Evolutionary conservation across 2,113 vertebrate species (phyloP).

Genomic region (Murina feae): DNA sequence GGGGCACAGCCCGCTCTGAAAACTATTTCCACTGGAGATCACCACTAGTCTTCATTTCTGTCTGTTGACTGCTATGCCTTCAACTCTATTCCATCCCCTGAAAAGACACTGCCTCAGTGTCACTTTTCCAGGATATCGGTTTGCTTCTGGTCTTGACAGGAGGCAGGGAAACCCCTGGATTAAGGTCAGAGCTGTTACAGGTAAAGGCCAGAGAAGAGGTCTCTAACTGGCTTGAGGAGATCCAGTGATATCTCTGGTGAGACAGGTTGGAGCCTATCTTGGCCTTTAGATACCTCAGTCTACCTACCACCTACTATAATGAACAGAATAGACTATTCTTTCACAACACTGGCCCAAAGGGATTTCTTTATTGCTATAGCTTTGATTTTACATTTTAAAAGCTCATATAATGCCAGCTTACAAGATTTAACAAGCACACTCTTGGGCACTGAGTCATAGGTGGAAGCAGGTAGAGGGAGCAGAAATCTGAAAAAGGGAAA

Average conservation of each 20-base stretch:
- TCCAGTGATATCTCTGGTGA: neutral
- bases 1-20: neutral
- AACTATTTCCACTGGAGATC: neutral
- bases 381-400: conserved; percentile 57
- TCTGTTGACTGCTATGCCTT: neutral
- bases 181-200: neutral
- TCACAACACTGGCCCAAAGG: neutral
- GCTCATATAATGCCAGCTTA: neutral
- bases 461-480: neutral
- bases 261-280: neutral
- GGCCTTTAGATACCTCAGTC: neutral
- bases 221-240: neutral
- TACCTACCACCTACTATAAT: neutral
- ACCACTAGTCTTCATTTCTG: conserved; percentile 10
- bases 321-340: conserved; percentile 8
- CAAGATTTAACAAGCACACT: conserved; percentile 54
- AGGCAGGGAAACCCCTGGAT: neutral
- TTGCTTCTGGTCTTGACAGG: neutral
- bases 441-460: conserved; percentile 48
- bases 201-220: neutral
- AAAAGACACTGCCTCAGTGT: neutral
- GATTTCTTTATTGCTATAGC: conserved; percentile 25
- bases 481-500: conserved; percentile 16
- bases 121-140: neutral
- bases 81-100: neutral